These are phyloP conservation scores for Eubasilissa splendida DNA, from an alignment of 2,888 invertebrate species.

Conservation along the genomic window DNA sequence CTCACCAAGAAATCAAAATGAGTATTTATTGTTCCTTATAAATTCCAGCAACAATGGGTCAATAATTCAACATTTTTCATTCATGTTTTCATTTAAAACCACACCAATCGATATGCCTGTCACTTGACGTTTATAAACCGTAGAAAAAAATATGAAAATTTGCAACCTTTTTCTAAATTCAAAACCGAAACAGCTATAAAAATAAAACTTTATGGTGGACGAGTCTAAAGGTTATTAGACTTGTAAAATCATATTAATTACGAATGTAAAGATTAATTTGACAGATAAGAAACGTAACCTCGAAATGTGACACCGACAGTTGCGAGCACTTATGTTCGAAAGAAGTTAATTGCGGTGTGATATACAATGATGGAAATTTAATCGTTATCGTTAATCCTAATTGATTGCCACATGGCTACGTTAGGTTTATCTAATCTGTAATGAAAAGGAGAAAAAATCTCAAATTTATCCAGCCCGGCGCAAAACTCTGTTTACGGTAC, in stretches of 20 bases:
- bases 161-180: too few species aligned
- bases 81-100: conserved; percentile 19
- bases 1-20: background rate
- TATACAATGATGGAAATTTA: too few species aligned
- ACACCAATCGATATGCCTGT: background rate
- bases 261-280: conserved; percentile 4
- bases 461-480: too few species aligned
- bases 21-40: background rate
- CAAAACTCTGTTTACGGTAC: too few species aligned
- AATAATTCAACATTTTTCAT: conserved; percentile 10
- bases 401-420: too few species aligned
- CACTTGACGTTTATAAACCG: background rate
- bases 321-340: too few species aligned
- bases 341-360: too few species aligned
- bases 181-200: too few species aligned
- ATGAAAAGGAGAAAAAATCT: too few species aligned
- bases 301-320: background rate
- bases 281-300: conserved; percentile 16
- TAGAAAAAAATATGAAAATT: too few species aligned
- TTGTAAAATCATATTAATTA: background rate
- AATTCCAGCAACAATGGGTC: background rate
- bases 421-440: too few species aligned
- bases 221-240: background rate
- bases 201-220: background rate
- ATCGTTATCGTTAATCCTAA: too few species aligned